Evolutionary conservation across 2,113 vertebrate species (phyloP).

Genomic region (Pygoscelis antarcticus): DNA sequence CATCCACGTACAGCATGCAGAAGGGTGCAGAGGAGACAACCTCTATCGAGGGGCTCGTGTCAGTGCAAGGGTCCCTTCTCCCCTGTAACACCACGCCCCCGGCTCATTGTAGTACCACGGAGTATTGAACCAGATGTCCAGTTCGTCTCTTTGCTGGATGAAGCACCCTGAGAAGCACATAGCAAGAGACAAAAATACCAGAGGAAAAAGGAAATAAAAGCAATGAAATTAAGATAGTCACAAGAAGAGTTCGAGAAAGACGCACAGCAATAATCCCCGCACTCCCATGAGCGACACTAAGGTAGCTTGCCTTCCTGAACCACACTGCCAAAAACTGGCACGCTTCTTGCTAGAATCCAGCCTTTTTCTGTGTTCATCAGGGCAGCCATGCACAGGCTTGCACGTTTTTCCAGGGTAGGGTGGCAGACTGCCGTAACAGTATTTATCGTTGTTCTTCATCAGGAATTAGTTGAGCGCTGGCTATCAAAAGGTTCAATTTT

Average conservation of each 20-base stretch:
- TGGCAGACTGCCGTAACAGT: not conserved
- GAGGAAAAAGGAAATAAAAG: not conserved
- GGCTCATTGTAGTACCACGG: accelerated
- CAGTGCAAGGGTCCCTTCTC: not conserved
- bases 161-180: not conserved
- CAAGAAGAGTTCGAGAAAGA: not conserved
- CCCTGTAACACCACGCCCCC: no score
- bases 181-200: not conserved
- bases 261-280: not conserved
- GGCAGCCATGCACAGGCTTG: not conserved
- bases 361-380: no score
- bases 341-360: not conserved
- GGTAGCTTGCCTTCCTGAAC: not conserved
- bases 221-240: no score
- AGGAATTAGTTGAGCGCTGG: not conserved
- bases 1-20: accelerated
- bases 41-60: not conserved
- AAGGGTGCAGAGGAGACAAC: not conserved
- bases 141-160: not conserved
- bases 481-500: not conserved
- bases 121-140: no score
- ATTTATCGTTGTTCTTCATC: not conserved
- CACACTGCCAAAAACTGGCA: not conserved
- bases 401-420: not conserved
- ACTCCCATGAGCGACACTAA: no score